A percentile compares a stretch with the other conserved stretches of the same genome.
phyloP scores from a whole-genome alignment of 2,797 vertebrate genomes.

The Channa striata region DNA sequence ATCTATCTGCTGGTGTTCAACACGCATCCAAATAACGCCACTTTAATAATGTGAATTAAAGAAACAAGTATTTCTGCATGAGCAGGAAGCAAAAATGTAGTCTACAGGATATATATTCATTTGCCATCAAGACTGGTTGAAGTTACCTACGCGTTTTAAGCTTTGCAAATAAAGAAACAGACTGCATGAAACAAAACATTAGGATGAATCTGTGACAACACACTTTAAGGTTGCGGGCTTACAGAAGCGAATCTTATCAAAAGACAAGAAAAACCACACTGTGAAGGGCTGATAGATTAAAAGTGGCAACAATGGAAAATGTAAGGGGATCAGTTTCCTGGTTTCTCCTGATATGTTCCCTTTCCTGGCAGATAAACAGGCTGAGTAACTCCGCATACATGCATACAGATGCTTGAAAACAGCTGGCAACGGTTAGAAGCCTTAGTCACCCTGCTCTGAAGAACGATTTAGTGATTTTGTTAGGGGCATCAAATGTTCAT shows the following conservation, averaged over 20 bases:
- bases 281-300: conserved; percentile 1
- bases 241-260: no score
- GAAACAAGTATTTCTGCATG: background rate
- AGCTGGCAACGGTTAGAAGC: conserved; percentile 54
- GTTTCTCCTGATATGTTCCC: conserved; percentile 29
- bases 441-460: conserved; percentile 36
- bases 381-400: conserved; percentile 37
- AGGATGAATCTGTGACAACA: no score
- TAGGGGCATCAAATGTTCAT: background rate
- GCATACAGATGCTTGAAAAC: conserved; percentile 42
- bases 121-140: background rate
- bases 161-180: background rate
- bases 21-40: background rate
- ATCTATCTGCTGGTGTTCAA: background rate
- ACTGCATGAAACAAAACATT: no score
- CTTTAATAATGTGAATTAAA: background rate
- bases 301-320: conserved; percentile 27
- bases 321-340: conserved; percentile 38
- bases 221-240: no score
- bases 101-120: background rate
- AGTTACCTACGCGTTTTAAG: background rate
- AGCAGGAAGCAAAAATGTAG: background rate
- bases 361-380: conserved; percentile 40
- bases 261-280: no score
- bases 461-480: conserved; percentile 26